Conservation (phyloP, 1,140 invertebrate genomes). For the Lordiphosa stackelbergi region DNA sequence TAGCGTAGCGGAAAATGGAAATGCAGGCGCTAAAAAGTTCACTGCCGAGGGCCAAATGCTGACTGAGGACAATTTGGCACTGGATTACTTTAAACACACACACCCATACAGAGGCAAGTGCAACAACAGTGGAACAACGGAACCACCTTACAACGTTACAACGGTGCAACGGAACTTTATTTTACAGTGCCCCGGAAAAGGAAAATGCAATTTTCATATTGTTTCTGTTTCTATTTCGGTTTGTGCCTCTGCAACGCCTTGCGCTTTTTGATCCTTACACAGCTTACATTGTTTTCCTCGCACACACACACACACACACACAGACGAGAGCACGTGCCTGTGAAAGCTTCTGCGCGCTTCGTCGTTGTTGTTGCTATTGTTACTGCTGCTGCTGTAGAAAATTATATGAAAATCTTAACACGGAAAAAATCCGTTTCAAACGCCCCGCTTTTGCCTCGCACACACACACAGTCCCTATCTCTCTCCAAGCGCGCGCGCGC, state of each 20-base stretch:
- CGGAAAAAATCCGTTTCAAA: constrained; percentile 56
- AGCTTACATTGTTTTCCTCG: constrained; percentile 51
- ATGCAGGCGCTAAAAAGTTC: constrained; percentile 50
- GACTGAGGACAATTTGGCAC: constrained; percentile 26
- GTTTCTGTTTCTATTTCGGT: constrained; percentile 21
- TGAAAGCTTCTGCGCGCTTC: constrained; percentile 32
- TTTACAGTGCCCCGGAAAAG: constrained; percentile 39
- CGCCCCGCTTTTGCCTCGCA: constrained; percentile 25
- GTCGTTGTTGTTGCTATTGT: constrained; percentile 10
- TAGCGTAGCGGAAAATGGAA: constrained; percentile 20
- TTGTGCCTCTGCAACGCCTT: constrained; percentile 42
- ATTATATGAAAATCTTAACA: constrained; percentile 47
- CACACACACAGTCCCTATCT: constrained; percentile 16
- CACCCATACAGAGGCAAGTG: not conserved
- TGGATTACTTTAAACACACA: not conserved
- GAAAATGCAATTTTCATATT: constrained; percentile 71
- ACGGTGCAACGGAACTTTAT: constrained; percentile 24
- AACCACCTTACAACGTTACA: constrained; percentile 2
- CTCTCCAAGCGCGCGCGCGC: constrained; percentile 15
- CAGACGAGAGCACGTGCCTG: constrained; percentile 14
- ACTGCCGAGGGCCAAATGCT: constrained; percentile 57
- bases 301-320: constrained; percentile 15
- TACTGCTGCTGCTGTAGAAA: constrained; percentile 14
- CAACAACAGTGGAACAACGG: constrained; percentile 15
- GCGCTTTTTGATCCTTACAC: constrained; percentile 48